A percentile compares a stretch with the other conserved stretches of the same genome.
Evolutionary conservation across 2,888 invertebrate genomes (phyloP).

Genomic region (Drosophila mettleri): DNA sequence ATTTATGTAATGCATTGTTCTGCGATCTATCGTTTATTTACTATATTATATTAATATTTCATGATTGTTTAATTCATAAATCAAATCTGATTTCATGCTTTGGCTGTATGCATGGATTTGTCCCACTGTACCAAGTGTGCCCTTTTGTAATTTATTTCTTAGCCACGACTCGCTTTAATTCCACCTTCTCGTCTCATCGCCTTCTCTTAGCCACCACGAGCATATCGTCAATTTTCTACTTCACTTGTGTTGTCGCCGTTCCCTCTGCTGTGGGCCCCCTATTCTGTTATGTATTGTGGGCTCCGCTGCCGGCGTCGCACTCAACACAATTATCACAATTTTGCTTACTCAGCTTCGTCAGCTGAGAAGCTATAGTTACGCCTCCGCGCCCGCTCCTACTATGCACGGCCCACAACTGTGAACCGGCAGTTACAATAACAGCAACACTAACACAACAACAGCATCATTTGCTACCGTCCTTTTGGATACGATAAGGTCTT

Average conservation of each 20-base stretch:
- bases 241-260: conserved; percentile 36
- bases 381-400: conserved; percentile 42
- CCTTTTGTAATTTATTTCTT: conserved; percentile 64
- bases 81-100: not conserved
- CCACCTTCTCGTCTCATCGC: conserved; percentile 38
- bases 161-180: conserved; percentile 72
- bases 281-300: conserved; percentile 31
- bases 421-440: conserved; percentile 60
- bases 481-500: conserved; percentile 68
- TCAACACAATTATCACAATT: conserved; percentile 80
- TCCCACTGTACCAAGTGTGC: conserved; percentile 56
- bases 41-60: too few relatives aligned
- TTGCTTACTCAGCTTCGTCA: conserved; percentile 79
- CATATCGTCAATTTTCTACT: conserved; percentile 72
- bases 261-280: conserved; percentile 16
- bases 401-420: conserved; percentile 48
- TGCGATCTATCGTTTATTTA: too few relatives aligned
- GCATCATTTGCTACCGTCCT: conserved; percentile 46
- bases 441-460: conserved; percentile 29
- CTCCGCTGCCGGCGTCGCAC: conserved; percentile 57
- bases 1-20: not conserved
- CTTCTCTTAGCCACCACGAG: conserved; percentile 24
- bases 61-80: too few relatives aligned
- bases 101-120: not conserved
- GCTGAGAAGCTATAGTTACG: conserved; percentile 50